Conservation (phyloP, 1,140 invertebrate genomes). For the Caenorhabditis latens region DNA sequence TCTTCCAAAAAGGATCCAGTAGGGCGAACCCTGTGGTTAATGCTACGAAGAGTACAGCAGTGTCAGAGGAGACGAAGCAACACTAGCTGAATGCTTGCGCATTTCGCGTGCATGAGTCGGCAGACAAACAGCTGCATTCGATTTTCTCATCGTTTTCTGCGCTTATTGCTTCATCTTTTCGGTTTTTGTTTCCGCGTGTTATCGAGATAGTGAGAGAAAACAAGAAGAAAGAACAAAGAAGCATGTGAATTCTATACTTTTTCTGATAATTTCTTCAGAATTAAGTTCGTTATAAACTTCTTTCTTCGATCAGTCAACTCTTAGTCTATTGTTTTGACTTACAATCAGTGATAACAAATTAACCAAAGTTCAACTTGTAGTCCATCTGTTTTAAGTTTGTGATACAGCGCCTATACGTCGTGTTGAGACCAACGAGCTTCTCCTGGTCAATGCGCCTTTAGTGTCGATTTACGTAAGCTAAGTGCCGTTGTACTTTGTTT, state of each 20-base stretch:
- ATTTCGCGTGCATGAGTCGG: slow-evolving; percentile 44
- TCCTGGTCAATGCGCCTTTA: neutral
- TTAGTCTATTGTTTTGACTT: too few relatives aligned
- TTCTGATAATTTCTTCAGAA: neutral
- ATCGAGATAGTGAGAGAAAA: neutral
- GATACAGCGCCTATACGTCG: neutral
- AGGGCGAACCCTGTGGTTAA: slow-evolving; percentile 32
- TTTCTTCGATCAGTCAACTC: too few relatives aligned
- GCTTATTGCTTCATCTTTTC: slow-evolving; percentile 53
- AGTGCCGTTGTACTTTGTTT: neutral
- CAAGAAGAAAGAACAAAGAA: neutral
- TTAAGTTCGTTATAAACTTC: too few relatives aligned
- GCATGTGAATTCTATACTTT: neutral
- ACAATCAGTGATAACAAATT: too few relatives aligned
- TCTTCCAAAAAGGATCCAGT: slow-evolving; percentile 19
- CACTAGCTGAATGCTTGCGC: slow-evolving; percentile 26
- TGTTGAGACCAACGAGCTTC: neutral
- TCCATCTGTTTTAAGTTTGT: too few relatives aligned
- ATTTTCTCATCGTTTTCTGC: slow-evolving; percentile 37
- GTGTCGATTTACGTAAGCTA: neutral
- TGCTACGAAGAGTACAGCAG: neutral
- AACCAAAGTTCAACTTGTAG: too few relatives aligned
- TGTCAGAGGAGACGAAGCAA: neutral
- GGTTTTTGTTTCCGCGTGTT: neutral
- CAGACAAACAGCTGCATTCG: slow-evolving; percentile 42